Percentiles rank a stretch among this genome's conserved stretches.
Evolutionary conservation across 2,888 invertebrate genomes (phyloP).

Genomic region (Apomyelois bistriatella): DNA sequence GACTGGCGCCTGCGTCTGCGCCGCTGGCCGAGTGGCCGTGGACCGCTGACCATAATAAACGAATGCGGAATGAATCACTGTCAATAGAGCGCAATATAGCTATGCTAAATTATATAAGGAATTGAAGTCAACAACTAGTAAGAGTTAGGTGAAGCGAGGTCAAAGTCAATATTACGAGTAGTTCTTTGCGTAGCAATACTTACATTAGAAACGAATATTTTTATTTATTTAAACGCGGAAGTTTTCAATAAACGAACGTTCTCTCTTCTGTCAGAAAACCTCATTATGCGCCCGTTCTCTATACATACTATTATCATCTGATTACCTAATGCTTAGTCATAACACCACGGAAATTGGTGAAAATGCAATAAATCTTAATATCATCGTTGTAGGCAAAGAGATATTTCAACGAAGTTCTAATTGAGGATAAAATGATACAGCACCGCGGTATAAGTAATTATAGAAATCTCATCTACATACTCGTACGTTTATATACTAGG

Average conservation of each 20-base stretch:
- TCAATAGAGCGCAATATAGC: conserved; percentile 1
- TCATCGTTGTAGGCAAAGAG: too few relatives aligned
- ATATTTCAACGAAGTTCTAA: too few relatives aligned
- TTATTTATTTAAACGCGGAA: background rate
- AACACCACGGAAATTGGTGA: background rate
- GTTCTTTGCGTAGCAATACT: background rate
- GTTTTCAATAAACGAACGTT: background rate
- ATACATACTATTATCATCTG: conserved; percentile 3
- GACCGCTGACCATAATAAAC: conserved; percentile 7
- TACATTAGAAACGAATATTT: background rate
- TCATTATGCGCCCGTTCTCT: background rate
- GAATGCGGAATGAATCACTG: background rate
- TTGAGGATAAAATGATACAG: too few relatives aligned
- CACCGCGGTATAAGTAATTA: too few relatives aligned
- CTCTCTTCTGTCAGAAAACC: background rate
- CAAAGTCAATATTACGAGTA: conserved; percentile 1
- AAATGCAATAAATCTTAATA: background rate
- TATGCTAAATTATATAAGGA: background rate
- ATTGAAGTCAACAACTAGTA: background rate
- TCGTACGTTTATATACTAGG: too few relatives aligned
- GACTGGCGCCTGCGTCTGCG: background rate
- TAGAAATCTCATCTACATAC: too few relatives aligned
- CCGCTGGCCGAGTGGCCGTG: conserved; percentile 6
- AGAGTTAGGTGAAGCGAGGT: conserved; percentile 1
- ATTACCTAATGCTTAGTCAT: conserved; percentile 1